Percentiles rank a stretch among this genome's conserved stretches.
phyloP scores from a whole-genome alignment of 2,888 invertebrate species.

The Harpalus rubripes region DNA sequence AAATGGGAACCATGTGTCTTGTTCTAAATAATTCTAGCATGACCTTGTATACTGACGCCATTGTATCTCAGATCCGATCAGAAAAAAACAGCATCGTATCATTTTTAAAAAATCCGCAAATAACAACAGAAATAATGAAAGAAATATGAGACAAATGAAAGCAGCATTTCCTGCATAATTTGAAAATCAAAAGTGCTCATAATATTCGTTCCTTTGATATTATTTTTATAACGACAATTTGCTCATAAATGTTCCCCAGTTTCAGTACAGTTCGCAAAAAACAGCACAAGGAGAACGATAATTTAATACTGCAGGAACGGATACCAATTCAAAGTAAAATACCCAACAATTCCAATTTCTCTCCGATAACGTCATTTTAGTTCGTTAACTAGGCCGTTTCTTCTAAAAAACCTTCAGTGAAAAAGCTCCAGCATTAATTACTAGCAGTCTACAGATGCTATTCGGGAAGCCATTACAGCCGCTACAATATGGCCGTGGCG shows the following conservation, averaged over 20 bases:
- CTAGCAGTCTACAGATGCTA: neutral
- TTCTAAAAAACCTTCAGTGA: neutral
- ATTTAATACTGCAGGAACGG: conserved; percentile 19
- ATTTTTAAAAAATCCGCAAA: too few species aligned
- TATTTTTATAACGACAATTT: conserved; percentile 30
- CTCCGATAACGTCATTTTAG: conserved; percentile 31
- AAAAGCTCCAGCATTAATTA: conserved; percentile 11
- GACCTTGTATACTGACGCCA: too few species aligned
- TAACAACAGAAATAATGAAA: neutral
- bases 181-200: conserved; percentile 33
- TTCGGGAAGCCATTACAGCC: neutral
- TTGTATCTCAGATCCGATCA: too few species aligned
- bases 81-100: too few species aligned
- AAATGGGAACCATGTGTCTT: too few species aligned
- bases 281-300: conserved; percentile 29
- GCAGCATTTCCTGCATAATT: conserved; percentile 15
- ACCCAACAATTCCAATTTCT: conserved; percentile 30
- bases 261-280: conserved; percentile 8
- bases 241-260: conserved; percentile 21
- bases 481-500: too few species aligned
- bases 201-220: conserved; percentile 29
- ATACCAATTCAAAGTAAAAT: conserved; percentile 30
- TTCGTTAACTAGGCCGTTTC: conserved; percentile 32
- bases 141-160: conserved; percentile 14
- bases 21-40: too few species aligned